Evolutionary conservation across 2,888 invertebrate genomes (phyloP), one percentile per base, ranked within the genome.

Genomic region (Axea sp.): DNA sequence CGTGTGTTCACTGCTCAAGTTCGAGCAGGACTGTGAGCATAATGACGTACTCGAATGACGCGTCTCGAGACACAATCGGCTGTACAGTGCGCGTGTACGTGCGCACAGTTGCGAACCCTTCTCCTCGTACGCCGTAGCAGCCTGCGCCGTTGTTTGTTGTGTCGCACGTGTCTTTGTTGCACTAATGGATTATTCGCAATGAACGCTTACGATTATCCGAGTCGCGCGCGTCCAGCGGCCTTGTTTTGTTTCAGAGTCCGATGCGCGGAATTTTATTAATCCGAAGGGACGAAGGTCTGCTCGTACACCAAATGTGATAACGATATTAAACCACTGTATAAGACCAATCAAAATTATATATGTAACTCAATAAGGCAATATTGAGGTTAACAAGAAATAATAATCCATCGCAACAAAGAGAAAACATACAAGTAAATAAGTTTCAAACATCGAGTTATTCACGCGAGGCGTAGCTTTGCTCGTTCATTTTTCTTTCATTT

Each of bases 1-100:
- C n/a, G n/a, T n/a, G n/a, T n/a, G n/a, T n/a, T n/a, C 60, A 8
- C 43, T 19, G 47, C 77, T 80, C 78, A 81, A 77, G 78, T 78
- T 81, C 76, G 82, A 82, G 81, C 80, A 80, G 45, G 67, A 67
- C 67, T 67, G 67, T 26, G 14, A 11, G 33, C 33, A 30, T 35
- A 37, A 43, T 49, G 67, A 57, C 49, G 49, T 49, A 37, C 67
- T 24, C 49, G 59, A 35, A 11, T 45, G 49, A 41, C 41, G 49
- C 49, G 59, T 26, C 41, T 22, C 45, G 55, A 35, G 75, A 76
- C 65, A 74, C 69, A 45, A 69, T 75, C 76, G 75, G 72, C 75
- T 73, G 73, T 72, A 67, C 76, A 65, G 69, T 73, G 62, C 73
- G 74, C 53, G 72, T 49, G 64, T 62, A 64, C 68, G 65, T 43